These are phyloP conservation scores for Lepilemur septentrionalis DNA, from an alignment of 2,797 vertebrate genomes.

Conservation along the genomic window DNA sequence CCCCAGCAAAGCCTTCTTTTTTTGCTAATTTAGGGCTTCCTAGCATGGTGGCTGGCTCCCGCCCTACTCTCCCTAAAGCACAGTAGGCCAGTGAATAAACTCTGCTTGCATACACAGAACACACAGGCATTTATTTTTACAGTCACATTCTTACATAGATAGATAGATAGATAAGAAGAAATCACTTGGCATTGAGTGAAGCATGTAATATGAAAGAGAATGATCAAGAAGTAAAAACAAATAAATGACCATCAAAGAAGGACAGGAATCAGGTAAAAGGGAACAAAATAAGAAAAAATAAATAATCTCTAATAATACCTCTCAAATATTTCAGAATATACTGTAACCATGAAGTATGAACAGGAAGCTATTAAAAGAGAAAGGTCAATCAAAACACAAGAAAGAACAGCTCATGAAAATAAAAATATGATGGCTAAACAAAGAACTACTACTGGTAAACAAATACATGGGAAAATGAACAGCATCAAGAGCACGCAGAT, in stretches of 20 bases:
- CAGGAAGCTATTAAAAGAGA: background rate
- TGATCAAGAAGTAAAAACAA: background rate
- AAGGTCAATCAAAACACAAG: background rate
- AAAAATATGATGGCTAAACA: background rate
- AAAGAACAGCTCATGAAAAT: background rate
- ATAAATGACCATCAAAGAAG: slow-evolving; percentile 4
- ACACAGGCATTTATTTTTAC: background rate
- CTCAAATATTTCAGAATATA: slow-evolving; percentile 43
- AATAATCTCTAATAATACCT: background rate
- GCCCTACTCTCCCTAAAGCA: background rate
- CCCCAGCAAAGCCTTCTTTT: background rate
- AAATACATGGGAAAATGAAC: background rate
- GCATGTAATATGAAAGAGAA: background rate
- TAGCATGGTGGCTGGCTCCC: background rate
- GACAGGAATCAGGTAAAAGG: background rate
- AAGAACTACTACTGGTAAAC: background rate
- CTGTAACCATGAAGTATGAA: background rate
- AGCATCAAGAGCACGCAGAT: background rate
- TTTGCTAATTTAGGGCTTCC: background rate
- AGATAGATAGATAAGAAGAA: background rate
- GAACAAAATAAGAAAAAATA: slow-evolving; percentile 7
- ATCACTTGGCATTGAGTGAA: background rate
- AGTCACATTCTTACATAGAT: background rate
- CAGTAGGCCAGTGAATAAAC: background rate
- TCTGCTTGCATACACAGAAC: background rate